Evolutionary conservation across 1,140 invertebrate genomes (phyloP), one percentile per base, ranked within the genome.

Genomic region (Neodiprion lecontei): DNA sequence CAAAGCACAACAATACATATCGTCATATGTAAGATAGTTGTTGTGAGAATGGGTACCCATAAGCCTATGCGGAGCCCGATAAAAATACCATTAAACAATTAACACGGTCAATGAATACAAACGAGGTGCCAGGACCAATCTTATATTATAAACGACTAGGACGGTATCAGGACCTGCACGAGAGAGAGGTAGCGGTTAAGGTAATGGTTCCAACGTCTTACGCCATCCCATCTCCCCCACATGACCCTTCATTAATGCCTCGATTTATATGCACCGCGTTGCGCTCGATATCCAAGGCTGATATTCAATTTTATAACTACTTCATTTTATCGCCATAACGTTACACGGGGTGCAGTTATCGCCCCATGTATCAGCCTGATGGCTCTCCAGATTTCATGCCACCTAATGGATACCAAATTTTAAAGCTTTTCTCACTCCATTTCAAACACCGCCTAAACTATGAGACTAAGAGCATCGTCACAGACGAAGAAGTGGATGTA

Each of bases 181-280:
- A 40, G 28, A 40, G 17, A 21, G n/a, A 61, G n/a, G 5, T 17
- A 14, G 53, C 53, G 53, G 11, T 61, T 61, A 61, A 9, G 53
- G 53, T 61, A 61, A 61, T 61, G 11, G 11, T 61, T 61, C n/a
- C 53, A 1, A 40, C 53, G 7, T 9, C n/a, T 17, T 17, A 14
- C 53, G 53, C 53, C 11, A 17, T 61, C 53, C n/a, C 53, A 61
- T 61, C 53, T 61, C 53, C 8, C 53, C 9, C 7, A 61, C n/a
- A 14, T 17, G 11, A 17, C 53, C 11, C 11, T 17, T 17, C 53
- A 61, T 61, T 61, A 61, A 61, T 61, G 53, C 5, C 53, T 61
- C 53, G n/a, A 61, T 61, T 61, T 61, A 61, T 61, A 61, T 61
- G 53, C 53, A 61, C 53, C 53, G 53, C 53, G n/a, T 61, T 61